A percentile compares a stretch with the other conserved stretches of the same genome.
These are phyloP conservation scores for Odobenus rosmarus DNA, from an alignment of 2,113 vertebrate species.

Conservation along the genomic window DNA sequence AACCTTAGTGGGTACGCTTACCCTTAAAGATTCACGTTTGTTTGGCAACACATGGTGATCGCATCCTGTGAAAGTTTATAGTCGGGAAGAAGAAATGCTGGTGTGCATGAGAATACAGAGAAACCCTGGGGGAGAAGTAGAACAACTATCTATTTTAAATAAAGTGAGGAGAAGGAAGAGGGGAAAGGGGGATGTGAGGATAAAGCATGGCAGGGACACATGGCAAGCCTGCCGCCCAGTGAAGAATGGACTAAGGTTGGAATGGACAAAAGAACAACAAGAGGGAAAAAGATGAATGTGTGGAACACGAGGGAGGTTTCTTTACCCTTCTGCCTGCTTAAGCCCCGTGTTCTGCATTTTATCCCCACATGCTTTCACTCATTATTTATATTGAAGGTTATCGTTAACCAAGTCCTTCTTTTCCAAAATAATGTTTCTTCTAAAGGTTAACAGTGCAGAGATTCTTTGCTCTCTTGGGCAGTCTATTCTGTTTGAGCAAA, in stretches of 20 bases:
- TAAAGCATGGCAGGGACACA: background rate
- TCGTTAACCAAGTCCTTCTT: background rate
- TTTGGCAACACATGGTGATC: background rate
- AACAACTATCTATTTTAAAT: background rate
- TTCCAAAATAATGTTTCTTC: background rate
- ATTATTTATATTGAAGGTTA: background rate
- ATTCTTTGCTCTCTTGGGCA: background rate
- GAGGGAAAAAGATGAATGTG: background rate
- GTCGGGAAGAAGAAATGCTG: background rate
- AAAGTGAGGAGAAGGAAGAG: background rate
- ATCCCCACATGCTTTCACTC: background rate
- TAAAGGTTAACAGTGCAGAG: background rate
- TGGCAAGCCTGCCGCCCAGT: background rate
- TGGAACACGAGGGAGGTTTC: background rate
- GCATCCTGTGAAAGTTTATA: background rate
- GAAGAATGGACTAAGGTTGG: background rate
- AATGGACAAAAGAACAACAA: background rate
- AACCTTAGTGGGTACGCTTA: background rate
- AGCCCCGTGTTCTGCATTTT: background rate
- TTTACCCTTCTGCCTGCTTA: background rate
- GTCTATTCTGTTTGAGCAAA: background rate
- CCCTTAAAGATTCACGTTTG: background rate
- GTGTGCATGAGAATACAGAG: background rate
- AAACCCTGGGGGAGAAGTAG: background rate
- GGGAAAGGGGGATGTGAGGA: rapidly evolving